These are phyloP conservation scores for Sialis fuliginosa DNA, from an alignment of 2,888 invertebrate species.

Conservation along the genomic window DNA sequence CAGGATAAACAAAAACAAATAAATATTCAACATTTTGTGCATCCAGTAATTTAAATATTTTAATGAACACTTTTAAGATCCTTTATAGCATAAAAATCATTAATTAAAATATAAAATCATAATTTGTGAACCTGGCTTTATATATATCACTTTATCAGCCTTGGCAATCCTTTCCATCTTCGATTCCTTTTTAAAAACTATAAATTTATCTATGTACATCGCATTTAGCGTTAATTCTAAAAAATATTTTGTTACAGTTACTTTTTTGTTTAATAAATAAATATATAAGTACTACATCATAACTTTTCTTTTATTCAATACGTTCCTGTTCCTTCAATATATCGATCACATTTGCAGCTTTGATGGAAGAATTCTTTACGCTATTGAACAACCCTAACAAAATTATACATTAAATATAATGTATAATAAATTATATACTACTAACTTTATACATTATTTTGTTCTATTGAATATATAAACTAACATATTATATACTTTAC, in stretches of 20 bases:
- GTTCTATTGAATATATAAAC: no score
- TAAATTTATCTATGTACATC: neutral
- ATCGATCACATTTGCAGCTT: neutral
- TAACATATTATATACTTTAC: no score
- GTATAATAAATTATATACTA: neutral
- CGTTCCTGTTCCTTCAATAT: neutral
- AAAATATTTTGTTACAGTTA: conserved; percentile 1
- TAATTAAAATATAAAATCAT: neutral
- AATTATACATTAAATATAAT: neutral
- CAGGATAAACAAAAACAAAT: neutral
- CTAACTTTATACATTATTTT: neutral
- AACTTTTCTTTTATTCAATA: neutral
- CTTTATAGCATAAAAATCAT: no score
- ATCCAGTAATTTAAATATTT: no score
- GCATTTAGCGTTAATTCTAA: conserved; percentile 1
- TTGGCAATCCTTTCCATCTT: neutral
- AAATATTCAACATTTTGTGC: neutral
- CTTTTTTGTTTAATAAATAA: neutral
- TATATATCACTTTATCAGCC: neutral
- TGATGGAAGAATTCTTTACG: neutral
- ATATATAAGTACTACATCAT: conserved; percentile 2
- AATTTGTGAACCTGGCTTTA: neutral
- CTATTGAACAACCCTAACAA: neutral
- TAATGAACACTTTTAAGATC: no score
- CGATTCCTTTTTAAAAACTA: neutral